Evolutionary conservation across 2,113 vertebrate genomes (phyloP).

Genomic region (Petrocephalus zakoni): DNA sequence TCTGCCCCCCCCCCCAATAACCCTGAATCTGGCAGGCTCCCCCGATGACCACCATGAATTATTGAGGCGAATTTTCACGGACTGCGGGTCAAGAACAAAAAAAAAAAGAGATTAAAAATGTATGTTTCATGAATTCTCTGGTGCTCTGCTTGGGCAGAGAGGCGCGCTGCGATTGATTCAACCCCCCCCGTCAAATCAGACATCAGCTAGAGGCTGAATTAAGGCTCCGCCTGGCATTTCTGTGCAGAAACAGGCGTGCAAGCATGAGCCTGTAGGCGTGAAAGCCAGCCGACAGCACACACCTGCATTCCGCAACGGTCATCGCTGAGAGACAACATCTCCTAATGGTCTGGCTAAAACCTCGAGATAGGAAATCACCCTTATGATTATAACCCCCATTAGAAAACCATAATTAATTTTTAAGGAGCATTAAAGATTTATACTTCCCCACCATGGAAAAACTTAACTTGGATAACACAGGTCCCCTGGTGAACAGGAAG

Average conservation of each 20-base stretch:
- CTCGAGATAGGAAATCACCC: conserved; percentile 39
- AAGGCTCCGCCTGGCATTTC: conserved; percentile 8
- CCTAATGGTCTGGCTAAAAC: conserved; percentile 31
- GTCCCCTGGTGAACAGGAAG: conserved; percentile 40
- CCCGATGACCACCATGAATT: conserved; percentile 57
- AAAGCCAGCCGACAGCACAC: not conserved
- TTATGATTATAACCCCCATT: conserved; percentile 39
- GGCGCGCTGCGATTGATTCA: conserved; percentile 40
- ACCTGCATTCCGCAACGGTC: conserved; percentile 14
- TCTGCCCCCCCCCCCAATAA: not conserved
- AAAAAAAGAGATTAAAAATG: conserved; percentile 62
- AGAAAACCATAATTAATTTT: conserved; percentile 48
- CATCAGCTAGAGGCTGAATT: conserved; percentile 21
- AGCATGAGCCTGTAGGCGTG: not conserved
- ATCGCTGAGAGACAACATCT: not conserved
- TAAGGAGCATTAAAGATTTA: conserved; percentile 49
- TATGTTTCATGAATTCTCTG: conserved; percentile 62
- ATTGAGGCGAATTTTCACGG: conserved; percentile 65
- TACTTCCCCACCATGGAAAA: conserved; percentile 38
- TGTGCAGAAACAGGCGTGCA: conserved; percentile 6
- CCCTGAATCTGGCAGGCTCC: conserved; percentile 4
- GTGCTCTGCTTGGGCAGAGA: conserved; percentile 40
- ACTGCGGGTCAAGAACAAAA: conserved; percentile 61
- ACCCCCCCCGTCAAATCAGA: conserved; percentile 27
- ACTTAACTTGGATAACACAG: conserved; percentile 54